These are phyloP conservation scores for Syngnathus typhle DNA, from an alignment of 2,113 vertebrate species.

Conservation along the genomic window DNA sequence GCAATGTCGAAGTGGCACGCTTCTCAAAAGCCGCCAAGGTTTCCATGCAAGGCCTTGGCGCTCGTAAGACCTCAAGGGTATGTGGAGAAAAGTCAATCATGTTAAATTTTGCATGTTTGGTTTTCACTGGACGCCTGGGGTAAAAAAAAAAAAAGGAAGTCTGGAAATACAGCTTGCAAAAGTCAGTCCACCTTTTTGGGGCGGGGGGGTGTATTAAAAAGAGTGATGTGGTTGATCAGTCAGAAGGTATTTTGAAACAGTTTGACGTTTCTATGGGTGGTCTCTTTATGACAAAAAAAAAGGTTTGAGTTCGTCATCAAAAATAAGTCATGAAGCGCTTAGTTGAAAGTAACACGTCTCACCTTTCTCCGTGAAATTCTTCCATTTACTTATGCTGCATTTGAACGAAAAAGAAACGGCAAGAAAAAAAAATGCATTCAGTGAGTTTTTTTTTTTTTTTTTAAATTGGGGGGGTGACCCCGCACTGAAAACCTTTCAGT, in stretches of 20 bases:
- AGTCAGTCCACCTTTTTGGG: constrained; percentile 59
- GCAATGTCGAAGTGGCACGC: constrained; percentile 42
- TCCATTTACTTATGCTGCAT: constrained; percentile 62
- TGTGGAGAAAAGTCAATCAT: constrained; percentile 69
- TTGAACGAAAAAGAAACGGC: constrained; percentile 16
- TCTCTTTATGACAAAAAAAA: neutral
- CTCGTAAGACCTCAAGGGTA: constrained; percentile 59
- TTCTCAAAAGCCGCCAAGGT: constrained; percentile 28
- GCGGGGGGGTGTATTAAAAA: constrained; percentile 18
- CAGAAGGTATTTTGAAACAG: constrained; percentile 24
- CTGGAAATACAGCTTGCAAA: constrained; percentile 58
- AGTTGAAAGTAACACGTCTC: constrained; percentile 61
- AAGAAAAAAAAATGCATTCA: constrained; percentile 40
- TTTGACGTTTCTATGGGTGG: constrained; percentile 8
- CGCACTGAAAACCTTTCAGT: constrained; percentile 68
- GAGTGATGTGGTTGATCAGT: constrained; percentile 42
- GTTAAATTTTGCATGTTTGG: constrained; percentile 68
- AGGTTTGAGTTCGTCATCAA: constrained; percentile 37
- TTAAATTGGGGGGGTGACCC: constrained; percentile 33
- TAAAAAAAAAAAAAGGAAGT: constrained; percentile 19
- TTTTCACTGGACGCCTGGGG: constrained; percentile 45
- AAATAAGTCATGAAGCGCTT: constrained; percentile 67
- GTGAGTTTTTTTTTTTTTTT: constrained; percentile 55
- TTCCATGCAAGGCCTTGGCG: constrained; percentile 66
- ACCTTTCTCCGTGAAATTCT: constrained; percentile 37